These are phyloP conservation scores for Sylvilagus floridanus DNA, from an alignment of 2,797 vertebrate genomes.

Conservation along the genomic window DNA sequence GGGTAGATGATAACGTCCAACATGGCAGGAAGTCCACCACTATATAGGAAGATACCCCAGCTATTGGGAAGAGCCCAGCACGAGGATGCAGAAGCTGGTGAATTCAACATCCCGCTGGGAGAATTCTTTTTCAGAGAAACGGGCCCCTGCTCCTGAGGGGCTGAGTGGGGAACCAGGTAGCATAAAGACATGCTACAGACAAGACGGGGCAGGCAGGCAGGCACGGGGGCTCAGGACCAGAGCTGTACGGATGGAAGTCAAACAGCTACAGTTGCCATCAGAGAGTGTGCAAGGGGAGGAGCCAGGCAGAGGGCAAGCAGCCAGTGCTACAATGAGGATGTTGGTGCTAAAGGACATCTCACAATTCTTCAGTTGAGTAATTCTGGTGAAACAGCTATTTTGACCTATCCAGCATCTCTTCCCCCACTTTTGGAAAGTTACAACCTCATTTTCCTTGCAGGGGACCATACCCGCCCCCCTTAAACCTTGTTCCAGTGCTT, in stretches of 20 bases:
- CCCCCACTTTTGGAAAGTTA: neutral
- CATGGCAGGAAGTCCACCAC: neutral
- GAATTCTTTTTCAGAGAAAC: neutral
- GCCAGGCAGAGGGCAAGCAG: neutral
- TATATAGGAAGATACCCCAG: neutral
- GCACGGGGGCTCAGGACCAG: neutral
- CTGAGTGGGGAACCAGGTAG: neutral
- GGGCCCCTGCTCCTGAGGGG: too few species aligned
- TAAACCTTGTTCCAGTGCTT: too few species aligned
- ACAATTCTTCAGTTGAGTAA: neutral
- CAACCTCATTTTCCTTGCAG: too few species aligned
- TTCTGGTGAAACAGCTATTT: neutral
- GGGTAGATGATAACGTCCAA: neutral
- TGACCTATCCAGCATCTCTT: neutral
- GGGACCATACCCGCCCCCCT: neutral
- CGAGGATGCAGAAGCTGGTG: neutral
- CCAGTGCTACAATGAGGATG: too few species aligned
- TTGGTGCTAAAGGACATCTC: too few species aligned
- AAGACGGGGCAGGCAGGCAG: neutral
- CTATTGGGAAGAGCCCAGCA: neutral
- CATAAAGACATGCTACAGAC: neutral
- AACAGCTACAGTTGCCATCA: neutral
- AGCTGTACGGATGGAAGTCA: neutral
- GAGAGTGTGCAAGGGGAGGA: neutral
- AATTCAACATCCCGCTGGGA: neutral